phyloP scores from a whole-genome alignment of 2,888 invertebrate genomes.

The Ctena decussata region DNA sequence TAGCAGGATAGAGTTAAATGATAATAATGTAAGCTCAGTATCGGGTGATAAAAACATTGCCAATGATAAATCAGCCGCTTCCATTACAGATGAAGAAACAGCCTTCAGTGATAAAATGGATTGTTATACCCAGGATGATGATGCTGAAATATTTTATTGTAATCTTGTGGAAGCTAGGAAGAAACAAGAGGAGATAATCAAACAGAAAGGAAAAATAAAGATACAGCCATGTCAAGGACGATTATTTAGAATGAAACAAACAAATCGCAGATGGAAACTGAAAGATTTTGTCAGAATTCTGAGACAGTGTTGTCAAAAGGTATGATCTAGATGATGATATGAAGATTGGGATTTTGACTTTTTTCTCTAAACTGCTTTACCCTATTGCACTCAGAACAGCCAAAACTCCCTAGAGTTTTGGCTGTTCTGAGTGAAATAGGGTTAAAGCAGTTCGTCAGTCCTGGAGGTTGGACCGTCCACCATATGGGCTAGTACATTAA shows the following conservation, averaged over 20 bases:
- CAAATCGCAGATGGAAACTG: conserved; percentile 41
- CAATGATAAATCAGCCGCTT: background rate
- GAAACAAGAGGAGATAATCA: conserved; percentile 72
- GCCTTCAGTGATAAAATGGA: conserved; percentile 8
- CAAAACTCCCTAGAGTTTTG: too few species aligned
- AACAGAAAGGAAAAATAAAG: conserved; percentile 60
- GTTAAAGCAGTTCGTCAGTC: too few species aligned
- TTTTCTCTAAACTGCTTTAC: too few species aligned
- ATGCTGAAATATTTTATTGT: conserved; percentile 61
- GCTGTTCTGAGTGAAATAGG: too few species aligned
- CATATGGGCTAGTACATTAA: too few species aligned
- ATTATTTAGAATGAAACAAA: conserved; percentile 62
- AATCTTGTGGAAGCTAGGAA: conserved; percentile 70
- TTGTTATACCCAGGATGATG: conserved; percentile 53
- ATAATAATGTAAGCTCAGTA: too few species aligned
- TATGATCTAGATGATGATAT: too few species aligned
- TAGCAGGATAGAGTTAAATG: too few species aligned
- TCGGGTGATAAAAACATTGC: too few species aligned
- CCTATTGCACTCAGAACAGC: too few species aligned
- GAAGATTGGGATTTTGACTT: too few species aligned
- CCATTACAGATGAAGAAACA: background rate
- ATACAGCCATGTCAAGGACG: conserved; percentile 72
- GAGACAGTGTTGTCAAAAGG: background rate
- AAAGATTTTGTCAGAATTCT: conserved; percentile 45
- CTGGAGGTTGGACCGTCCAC: too few species aligned